Base-by-base conservation (phyloP, 1,140 invertebrate genomes). In the roundworm (Caenorhabditis elegans) region DNA sequence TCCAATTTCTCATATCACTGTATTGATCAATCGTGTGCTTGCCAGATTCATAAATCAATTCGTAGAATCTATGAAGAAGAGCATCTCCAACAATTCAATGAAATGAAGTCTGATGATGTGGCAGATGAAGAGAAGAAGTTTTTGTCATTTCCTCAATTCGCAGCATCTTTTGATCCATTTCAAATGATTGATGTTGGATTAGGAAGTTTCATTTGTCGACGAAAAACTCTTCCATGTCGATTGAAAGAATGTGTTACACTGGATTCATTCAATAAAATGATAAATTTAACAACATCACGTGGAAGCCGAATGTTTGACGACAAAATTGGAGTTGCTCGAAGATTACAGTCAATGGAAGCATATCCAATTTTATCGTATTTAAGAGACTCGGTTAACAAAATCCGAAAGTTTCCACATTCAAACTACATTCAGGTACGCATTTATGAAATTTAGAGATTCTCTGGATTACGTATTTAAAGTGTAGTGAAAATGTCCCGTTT, bases 201-300 rank as follows among this genome's bases (percentile, higher is more conserved):
- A 6, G 78, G 78, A 60, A 80, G 28, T 28, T 82, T 46, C 43
- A 48, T 82, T 31, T 82, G 81, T 79, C 49, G 81, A 19, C 39
- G 81, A 22, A 46, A 65, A 17, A 17, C 81, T 22, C 76, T 82
- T 26, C 81, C 81, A 3, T 82, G 81, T 34, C 36, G 13, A 22
- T 49, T n/a, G 19, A 31, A 78, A 49, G 36, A 78, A 53, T 82
- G 81, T 39, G 28, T 82, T 17, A 46, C 81, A 70, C 10, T 51
- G 28, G 47, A 31, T 48, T 82, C 39, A 24, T 82, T 53, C 24
- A 76, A 43, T 17, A 80, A 47, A 78, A 48, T 46, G 39, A 78
- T 49, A 17, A 48, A 48, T 51, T 53, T 46, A 34, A 81, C 79
- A 26, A 76, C 70, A 15, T 13, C 15, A 22, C 60, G 70, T 49